A percentile compares a stretch with the other conserved stretches of the same genome.
Evolutionary conservation across 2,888 invertebrate genomes (phyloP).

Genomic region (Melikaiella ostensackeni): DNA sequence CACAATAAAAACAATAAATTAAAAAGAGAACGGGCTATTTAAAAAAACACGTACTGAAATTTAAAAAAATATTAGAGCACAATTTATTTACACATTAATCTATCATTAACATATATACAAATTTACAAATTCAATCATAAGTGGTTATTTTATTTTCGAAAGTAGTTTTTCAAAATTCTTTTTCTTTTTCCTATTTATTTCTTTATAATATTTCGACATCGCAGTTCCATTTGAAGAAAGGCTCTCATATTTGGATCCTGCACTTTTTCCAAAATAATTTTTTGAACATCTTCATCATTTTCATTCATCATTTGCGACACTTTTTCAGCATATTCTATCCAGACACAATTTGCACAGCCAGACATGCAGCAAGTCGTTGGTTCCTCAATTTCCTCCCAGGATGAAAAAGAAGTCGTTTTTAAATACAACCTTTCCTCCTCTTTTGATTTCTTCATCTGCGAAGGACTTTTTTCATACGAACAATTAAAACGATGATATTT

Average conservation of each 20-base stretch:
- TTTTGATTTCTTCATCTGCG: neutral
- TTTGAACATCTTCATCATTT: slow-evolving; percentile 84
- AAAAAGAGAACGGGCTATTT: neutral
- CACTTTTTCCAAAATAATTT: slow-evolving; percentile 86
- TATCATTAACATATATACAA: neutral
- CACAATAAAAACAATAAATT: neutral
- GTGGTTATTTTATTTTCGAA: neutral
- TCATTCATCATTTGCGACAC: slow-evolving; percentile 82
- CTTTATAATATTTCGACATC: slow-evolving; percentile 70
- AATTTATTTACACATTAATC: neutral
- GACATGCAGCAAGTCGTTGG: slow-evolving; percentile 95
- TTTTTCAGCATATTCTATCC: slow-evolving; percentile 92
- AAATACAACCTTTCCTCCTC: slow-evolving; percentile 11
- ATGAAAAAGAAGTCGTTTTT: neutral
- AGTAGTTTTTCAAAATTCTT: neutral
- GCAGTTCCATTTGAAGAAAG: slow-evolving; percentile 88
- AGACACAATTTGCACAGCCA: slow-evolving; percentile 95
- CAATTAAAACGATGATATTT: neutral
- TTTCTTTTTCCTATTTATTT: slow-evolving; percentile 38
- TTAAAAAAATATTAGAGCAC: neutral
- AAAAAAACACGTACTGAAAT: neutral
- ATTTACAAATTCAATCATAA: neutral
- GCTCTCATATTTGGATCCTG: slow-evolving; percentile 90
- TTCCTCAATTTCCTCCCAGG: slow-evolving; percentile 79
- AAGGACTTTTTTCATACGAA: neutral